Percentiles rank a stretch among this genome's conserved stretches.
These are phyloP conservation scores for Sebastes hubbsi DNA, from an alignment of 2,797 vertebrate species.

Conservation along the genomic window DNA sequence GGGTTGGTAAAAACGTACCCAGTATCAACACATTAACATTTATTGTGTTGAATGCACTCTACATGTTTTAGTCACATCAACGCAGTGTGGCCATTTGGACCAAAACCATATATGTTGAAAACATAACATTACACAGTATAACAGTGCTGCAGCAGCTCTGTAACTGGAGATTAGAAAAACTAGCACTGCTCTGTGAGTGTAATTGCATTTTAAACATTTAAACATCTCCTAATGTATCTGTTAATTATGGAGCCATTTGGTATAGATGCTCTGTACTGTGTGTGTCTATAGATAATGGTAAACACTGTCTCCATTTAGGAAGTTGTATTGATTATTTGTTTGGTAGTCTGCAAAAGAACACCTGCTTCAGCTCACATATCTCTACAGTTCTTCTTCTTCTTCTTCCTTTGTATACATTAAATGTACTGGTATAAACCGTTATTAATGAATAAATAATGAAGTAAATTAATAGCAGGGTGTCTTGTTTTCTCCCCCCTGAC, in stretches of 20 bases:
- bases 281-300: not conserved
- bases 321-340: not conserved
- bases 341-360: not conserved
- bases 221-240: not conserved
- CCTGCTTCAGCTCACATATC: not conserved
- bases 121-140: not conserved
- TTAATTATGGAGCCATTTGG: slow-evolving; percentile 7
- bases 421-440: not conserved
- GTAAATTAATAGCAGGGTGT: slow-evolving; percentile 2
- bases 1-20: not conserved
- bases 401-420: not conserved
- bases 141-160: not conserved
- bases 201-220: slow-evolving; percentile 28
- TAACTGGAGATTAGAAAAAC: not conserved
- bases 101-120: not conserved
- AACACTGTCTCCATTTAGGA: not conserved
- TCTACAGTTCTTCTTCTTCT: not conserved
- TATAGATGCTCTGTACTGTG: not conserved
- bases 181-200: not conserved
- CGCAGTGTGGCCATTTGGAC: not conserved
- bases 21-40: not conserved
- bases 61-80: not conserved
- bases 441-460: not conserved
- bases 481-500: not conserved
- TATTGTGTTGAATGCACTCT: not conserved